These are phyloP conservation scores for Acleris literana DNA, from an alignment of 2,888 invertebrate genomes.

Conservation along the genomic window DNA sequence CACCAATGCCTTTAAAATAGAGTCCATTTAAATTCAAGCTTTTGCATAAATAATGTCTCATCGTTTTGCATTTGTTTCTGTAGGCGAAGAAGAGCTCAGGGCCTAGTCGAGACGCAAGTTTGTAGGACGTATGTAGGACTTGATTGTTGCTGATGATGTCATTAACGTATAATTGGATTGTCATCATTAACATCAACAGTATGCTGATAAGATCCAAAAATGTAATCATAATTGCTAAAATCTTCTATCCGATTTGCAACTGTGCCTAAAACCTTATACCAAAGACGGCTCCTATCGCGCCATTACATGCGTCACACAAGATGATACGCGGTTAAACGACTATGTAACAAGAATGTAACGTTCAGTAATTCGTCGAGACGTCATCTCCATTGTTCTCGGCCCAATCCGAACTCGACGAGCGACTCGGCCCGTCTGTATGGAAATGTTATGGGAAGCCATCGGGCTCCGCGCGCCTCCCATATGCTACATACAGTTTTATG, in stretches of 20 bases:
- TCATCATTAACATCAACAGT: too few species aligned
- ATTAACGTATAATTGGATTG: too few species aligned
- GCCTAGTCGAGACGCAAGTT: too few species aligned
- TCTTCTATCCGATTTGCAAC: neutral
- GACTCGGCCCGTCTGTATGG: slow-evolving; percentile 39
- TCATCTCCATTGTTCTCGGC: slow-evolving; percentile 51
- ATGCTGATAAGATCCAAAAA: too few species aligned
- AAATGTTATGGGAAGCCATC: slow-evolving; percentile 31
- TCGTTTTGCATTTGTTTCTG: too few species aligned
- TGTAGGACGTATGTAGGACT: too few species aligned
- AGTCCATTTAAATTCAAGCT: too few species aligned
- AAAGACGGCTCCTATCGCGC: slow-evolving; percentile 8
- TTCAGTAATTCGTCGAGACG: slow-evolving; percentile 48
- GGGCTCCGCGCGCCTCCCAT: slow-evolving; percentile 16
- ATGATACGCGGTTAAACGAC: slow-evolving; percentile 49
- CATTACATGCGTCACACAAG: slow-evolving; percentile 37
- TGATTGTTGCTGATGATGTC: too few species aligned
- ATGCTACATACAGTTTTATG: slow-evolving; percentile 28
- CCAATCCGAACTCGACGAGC: slow-evolving; percentile 43
- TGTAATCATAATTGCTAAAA: neutral
- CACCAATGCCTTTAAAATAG: too few species aligned
- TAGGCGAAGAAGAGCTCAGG: too few species aligned
- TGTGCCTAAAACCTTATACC: neutral
- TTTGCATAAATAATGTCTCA: too few species aligned
- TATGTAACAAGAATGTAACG: slow-evolving; percentile 49